These are phyloP conservation scores for Meteorus sp. DNA, from an alignment of 1,140 invertebrate genomes.

Conservation along the genomic window DNA sequence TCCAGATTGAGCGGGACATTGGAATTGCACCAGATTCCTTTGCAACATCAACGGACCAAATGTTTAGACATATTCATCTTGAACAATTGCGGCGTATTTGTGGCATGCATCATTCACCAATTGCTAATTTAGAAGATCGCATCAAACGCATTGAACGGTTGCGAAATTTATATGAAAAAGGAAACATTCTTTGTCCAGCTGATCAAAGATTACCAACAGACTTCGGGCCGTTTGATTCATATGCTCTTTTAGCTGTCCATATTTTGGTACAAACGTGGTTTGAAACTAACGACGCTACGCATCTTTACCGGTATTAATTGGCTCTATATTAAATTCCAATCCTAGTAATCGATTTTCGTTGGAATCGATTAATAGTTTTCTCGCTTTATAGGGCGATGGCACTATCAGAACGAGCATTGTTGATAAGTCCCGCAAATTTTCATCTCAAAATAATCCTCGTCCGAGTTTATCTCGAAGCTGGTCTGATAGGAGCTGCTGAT, in stretches of 20 bases:
- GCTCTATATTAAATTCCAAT: too few relatives aligned
- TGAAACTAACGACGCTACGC: constrained; percentile 62
- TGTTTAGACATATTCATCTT: constrained; percentile 74
- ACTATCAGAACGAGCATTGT: constrained; percentile 33
- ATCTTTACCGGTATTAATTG: constrained; percentile 62
- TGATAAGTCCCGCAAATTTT: constrained; percentile 66
- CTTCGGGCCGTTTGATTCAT: constrained; percentile 72
- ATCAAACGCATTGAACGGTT: constrained; percentile 46
- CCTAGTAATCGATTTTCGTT: too few relatives aligned
- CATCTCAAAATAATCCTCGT: constrained; percentile 66
- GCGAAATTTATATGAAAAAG: constrained; percentile 49
- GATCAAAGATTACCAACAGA: constrained; percentile 63
- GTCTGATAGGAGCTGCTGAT: constrained; percentile 52
- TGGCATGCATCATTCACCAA: constrained; percentile 62
- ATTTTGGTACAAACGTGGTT: constrained; percentile 72
- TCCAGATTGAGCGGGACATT: constrained; percentile 49
- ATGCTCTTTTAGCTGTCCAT: constrained; percentile 76
- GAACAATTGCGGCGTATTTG: constrained; percentile 70
- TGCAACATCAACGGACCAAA: constrained; percentile 60
- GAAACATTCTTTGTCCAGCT: constrained; percentile 49
- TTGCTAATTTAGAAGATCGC: constrained; percentile 41
- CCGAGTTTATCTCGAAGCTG: constrained; percentile 61
- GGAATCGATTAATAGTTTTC: too few relatives aligned
- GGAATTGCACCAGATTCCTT: constrained; percentile 41
- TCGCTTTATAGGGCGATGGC: constrained; percentile 50